Evolutionary conservation across 2,113 vertebrate species (phyloP).

Genomic region (Perca flavescens): DNA sequence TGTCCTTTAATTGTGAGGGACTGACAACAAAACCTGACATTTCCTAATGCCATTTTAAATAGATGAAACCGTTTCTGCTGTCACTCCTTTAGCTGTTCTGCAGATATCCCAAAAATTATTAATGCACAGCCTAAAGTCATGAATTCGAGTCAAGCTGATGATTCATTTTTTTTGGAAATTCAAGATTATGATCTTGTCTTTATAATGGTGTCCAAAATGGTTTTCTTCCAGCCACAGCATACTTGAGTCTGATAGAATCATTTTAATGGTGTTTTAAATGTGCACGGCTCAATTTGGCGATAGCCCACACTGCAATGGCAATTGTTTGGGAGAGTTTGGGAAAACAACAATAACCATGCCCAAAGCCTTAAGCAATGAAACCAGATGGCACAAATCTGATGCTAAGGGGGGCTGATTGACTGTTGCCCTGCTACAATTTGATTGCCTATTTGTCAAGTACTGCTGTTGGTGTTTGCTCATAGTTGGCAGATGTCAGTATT

Average conservation of each 20-base stretch:
- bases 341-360: neutral
- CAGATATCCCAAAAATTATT: neutral
- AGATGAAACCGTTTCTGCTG: slow-evolving; percentile 7
- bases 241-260: neutral
- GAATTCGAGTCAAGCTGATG: neutral
- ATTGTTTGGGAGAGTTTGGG: neutral
- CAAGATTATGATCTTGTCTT: too few relatives aligned
- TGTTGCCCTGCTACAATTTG: neutral
- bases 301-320: neutral
- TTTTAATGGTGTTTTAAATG: neutral
- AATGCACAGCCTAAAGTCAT: neutral
- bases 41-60: slow-evolving; percentile 40
- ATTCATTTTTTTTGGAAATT: neutral
- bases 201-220: neutral
- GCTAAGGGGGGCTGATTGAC: too few relatives aligned
- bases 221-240: neutral
- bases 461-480: neutral
- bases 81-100: neutral
- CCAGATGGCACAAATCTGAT: too few relatives aligned
- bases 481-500: neutral
- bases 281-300: neutral
- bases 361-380: too few relatives aligned
- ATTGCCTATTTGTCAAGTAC: neutral
- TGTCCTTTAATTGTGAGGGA: slow-evolving; percentile 34
- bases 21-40: slow-evolving; percentile 39